Percentiles rank a stretch among this genome's conserved stretches.
Evolutionary conservation across 2,797 vertebrate species (phyloP).

Genomic region (Pogoniulus pusillus): DNA sequence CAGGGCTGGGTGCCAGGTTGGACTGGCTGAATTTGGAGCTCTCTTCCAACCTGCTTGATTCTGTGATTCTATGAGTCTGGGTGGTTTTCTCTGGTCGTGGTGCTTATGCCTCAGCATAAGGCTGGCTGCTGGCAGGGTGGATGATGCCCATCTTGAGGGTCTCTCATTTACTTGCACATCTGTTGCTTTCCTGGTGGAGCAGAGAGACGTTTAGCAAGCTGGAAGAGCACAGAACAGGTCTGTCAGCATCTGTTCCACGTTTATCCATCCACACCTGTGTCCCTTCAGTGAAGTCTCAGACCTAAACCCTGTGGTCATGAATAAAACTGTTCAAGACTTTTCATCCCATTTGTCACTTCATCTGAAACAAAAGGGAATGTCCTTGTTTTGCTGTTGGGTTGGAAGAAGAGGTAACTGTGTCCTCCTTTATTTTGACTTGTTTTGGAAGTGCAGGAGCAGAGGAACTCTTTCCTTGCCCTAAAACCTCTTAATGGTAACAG

Average conservation of each 20-base stretch:
- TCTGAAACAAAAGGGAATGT: not conserved
- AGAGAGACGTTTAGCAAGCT: not conserved
- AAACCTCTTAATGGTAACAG: not conserved
- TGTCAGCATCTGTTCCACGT: not conserved
- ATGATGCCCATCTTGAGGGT: not conserved
- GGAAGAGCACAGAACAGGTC: not conserved
- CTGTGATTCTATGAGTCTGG: too few species aligned
- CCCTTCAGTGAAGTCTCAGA: not conserved
- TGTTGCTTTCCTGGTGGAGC: not conserved
- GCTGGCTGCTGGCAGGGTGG: not conserved
- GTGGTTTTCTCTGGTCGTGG: not conserved
- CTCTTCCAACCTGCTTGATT: too few species aligned
- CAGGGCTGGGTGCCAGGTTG: too few species aligned
- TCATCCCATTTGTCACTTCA: constrained; percentile 58
- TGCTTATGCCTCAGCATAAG: not conserved
- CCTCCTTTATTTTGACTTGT: not conserved
- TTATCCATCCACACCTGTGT: not conserved
- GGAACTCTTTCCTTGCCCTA: not conserved
- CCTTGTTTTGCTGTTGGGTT: not conserved
- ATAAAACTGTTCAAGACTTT: not conserved
- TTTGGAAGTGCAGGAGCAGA: constrained; percentile 1
- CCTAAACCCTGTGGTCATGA: not conserved
- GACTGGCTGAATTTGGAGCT: too few species aligned
- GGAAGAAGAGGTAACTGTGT: not conserved
- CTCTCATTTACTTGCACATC: accelerated